phyloP scores from a whole-genome alignment of 2,888 invertebrate species.

The Magallana nippona region DNA sequence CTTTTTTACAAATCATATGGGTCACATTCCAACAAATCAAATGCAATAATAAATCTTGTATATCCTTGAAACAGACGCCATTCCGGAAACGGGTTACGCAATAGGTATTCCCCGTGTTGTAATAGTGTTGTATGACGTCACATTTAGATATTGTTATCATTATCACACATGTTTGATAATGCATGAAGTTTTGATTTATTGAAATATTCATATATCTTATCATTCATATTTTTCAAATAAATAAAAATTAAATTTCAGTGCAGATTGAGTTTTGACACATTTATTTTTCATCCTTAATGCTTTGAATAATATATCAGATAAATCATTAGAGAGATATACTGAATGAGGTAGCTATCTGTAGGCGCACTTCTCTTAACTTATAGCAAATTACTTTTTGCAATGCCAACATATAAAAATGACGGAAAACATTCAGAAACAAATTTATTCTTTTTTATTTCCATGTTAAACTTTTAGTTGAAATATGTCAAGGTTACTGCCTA shows the following conservation, averaged over 20 bases:
- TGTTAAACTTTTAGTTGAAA: no score
- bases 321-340: neutral
- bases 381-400: neutral
- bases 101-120: conserved; percentile 20
- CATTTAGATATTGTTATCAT: conserved; percentile 20
- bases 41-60: neutral
- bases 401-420: neutral
- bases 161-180: conserved; percentile 12
- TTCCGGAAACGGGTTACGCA: conserved; percentile 15
- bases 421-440: no score
- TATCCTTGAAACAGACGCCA: neutral
- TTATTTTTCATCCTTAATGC: conserved; percentile 5
- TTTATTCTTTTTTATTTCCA: no score
- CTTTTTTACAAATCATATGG: no score
- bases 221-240: conserved; percentile 13
- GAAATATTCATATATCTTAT: neutral
- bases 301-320: neutral
- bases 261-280: neutral
- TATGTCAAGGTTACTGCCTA: no score
- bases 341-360: neutral
- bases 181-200: conserved; percentile 5
- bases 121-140: conserved; percentile 25
- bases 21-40: neutral
- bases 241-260: conserved; percentile 8
- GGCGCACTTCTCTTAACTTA: neutral